These are phyloP conservation scores for Kryptolebias marmoratus DNA, from an alignment of 2,113 vertebrate species.

Conservation along the genomic window DNA sequence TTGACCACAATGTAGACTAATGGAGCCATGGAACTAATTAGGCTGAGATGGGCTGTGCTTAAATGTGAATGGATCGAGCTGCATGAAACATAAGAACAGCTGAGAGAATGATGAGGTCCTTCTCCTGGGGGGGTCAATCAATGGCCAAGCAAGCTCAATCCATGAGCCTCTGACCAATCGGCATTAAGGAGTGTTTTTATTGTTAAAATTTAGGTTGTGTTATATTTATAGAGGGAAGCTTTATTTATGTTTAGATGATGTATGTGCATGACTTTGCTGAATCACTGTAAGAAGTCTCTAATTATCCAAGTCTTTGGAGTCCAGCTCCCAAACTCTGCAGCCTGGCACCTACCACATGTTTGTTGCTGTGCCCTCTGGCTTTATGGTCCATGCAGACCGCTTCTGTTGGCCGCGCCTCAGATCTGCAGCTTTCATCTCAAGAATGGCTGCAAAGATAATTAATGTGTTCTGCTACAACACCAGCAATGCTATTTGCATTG, in stretches of 20 bases:
- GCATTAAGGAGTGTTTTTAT: constrained; percentile 30
- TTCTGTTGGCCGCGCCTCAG: constrained; percentile 58
- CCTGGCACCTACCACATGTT: constrained; percentile 69
- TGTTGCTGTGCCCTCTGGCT: constrained; percentile 63
- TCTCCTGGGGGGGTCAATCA: constrained; percentile 70
- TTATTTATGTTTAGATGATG: constrained; percentile 15
- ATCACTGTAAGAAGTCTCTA: constrained; percentile 58
- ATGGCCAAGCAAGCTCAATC: constrained; percentile 71
- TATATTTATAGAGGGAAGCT: neutral
- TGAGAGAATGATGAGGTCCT: constrained; percentile 79
- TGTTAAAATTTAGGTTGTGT: constrained; percentile 14
- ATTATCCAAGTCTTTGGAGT: constrained; percentile 40
- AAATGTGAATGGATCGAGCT: constrained; percentile 84
- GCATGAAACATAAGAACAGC: constrained; percentile 65
- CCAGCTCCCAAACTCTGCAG: constrained; percentile 53
- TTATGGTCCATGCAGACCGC: constrained; percentile 50
- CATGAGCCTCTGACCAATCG: constrained; percentile 33
- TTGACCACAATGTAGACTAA: constrained; percentile 80
- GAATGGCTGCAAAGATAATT: constrained; percentile 67
- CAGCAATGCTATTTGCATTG: constrained; percentile 30
- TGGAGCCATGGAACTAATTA: constrained; percentile 84
- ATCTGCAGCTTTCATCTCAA: constrained; percentile 61
- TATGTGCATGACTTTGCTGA: constrained; percentile 65
- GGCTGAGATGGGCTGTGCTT: constrained; percentile 78
- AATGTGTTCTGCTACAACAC: constrained; percentile 42